Evolutionary conservation across 2,888 invertebrate species (phyloP).

Genomic region (Acanthopleura granulata): DNA sequence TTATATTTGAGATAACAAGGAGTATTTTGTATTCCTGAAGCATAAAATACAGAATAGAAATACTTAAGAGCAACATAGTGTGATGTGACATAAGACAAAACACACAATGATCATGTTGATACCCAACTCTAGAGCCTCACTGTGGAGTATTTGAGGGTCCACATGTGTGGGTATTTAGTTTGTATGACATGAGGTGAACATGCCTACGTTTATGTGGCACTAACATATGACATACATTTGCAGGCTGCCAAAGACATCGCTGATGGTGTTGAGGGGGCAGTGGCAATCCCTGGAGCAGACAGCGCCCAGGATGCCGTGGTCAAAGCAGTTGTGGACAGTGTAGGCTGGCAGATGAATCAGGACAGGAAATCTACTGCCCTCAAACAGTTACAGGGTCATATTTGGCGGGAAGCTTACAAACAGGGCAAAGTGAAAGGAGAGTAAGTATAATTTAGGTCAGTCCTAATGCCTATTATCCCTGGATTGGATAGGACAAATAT

Average conservation of each 20-base stretch:
- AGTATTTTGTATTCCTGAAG: too few relatives aligned
- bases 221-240: not conserved
- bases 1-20: too few relatives aligned
- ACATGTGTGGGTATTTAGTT: too few relatives aligned
- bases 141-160: too few relatives aligned
- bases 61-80: too few relatives aligned
- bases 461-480: not conserved
- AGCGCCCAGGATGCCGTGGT: conserved; percentile 68
- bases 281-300: conserved; percentile 54
- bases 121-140: too few relatives aligned
- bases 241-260: conserved; percentile 65
- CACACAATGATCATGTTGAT: too few relatives aligned
- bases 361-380: conserved; percentile 85
- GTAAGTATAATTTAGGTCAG: conserved; percentile 76
- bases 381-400: conserved; percentile 90
- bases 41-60: too few relatives aligned
- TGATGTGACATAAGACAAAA: too few relatives aligned
- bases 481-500: not conserved
- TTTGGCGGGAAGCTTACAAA: conserved; percentile 89
- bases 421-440: conserved; percentile 85
- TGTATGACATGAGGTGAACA: too few relatives aligned
- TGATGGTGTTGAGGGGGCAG: conserved; percentile 75
- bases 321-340: conserved; percentile 78
- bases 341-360: conserved; percentile 84
- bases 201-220: too few relatives aligned